These are phyloP conservation scores for Crocodylus rhombifer DNA, from an alignment of 2,797 vertebrate genomes.

Conservation along the genomic window DNA sequence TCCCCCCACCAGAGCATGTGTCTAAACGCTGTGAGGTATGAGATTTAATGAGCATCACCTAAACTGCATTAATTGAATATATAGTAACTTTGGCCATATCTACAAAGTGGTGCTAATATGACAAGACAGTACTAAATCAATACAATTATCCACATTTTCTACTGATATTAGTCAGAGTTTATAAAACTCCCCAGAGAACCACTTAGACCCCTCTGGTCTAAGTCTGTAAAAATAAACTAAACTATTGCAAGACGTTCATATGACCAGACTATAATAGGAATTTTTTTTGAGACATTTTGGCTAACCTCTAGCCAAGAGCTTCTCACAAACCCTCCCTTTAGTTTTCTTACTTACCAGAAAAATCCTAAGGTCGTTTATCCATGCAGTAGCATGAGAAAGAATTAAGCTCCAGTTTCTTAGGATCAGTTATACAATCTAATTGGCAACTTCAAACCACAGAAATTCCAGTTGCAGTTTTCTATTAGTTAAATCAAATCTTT, in stretches of 20 bases:
- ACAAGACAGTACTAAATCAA: no score
- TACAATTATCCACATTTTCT: no score
- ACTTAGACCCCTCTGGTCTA: background rate
- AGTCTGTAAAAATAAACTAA: background rate
- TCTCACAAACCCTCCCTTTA: background rate
- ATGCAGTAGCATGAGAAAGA: background rate
- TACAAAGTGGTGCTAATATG: no score
- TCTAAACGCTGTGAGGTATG: no score
- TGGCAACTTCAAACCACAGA: background rate
- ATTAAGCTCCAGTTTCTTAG: background rate
- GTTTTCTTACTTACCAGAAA: background rate
- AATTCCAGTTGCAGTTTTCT: background rate
- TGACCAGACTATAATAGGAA: background rate
- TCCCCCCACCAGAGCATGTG: no score
- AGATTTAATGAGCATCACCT: no score
- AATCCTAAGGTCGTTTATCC: background rate
- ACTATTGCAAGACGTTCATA: background rate
- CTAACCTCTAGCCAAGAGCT: background rate
- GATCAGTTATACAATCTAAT: background rate
- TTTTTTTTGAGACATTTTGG: background rate
- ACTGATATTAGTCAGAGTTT: no score
- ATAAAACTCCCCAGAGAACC: background rate
- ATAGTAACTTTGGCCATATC: no score
- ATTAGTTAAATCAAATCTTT: background rate
- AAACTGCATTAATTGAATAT: no score